A percentile compares a stretch with the other conserved stretches of the same genome.
These are phyloP conservation scores for Papilio gigon DNA, from an alignment of 2,888 invertebrate species.

Conservation along the genomic window DNA sequence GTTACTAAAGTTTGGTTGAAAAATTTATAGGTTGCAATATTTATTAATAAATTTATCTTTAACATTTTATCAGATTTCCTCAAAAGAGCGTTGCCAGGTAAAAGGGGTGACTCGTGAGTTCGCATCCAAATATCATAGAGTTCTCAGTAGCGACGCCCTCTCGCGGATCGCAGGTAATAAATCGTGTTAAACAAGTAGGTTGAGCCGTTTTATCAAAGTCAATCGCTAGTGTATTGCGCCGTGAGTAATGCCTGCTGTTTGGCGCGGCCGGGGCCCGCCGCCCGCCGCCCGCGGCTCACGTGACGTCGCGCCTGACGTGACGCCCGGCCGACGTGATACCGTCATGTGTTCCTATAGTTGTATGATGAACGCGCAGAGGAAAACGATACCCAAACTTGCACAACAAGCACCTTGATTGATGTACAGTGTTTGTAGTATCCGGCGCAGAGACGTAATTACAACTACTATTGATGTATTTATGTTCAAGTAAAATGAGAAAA, in stretches of 20 bases:
- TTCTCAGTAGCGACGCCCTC: constrained; percentile 56
- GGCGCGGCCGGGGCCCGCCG: constrained; percentile 26
- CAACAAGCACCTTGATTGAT: not conserved
- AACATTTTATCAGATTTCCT: not conserved
- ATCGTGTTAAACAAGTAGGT: constrained; percentile 82
- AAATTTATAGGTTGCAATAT: not conserved
- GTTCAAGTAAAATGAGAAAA: not conserved
- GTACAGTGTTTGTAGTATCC: not conserved
- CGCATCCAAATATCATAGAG: constrained; percentile 24
- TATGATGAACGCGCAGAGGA: constrained; percentile 27
- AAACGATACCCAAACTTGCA: constrained; percentile 13
- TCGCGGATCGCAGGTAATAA: constrained; percentile 78
- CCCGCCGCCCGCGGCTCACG: constrained; percentile 29
- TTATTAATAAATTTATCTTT: not conserved
- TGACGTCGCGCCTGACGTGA: constrained; percentile 44
- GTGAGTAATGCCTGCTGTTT: constrained; percentile 68
- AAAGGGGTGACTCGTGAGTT: not conserved
- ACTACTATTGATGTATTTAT: too few species aligned
- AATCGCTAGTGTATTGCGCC: constrained; percentile 79
- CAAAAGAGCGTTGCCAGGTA: not conserved
- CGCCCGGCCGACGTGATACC: not conserved
- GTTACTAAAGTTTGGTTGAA: not conserved
- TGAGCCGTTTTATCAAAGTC: constrained; percentile 82
- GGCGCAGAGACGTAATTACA: too few species aligned
- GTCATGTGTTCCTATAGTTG: constrained; percentile 8